Base-by-base conservation (phyloP, 2,888 invertebrate species). In the Leptarthrus brevirostris region DNA sequence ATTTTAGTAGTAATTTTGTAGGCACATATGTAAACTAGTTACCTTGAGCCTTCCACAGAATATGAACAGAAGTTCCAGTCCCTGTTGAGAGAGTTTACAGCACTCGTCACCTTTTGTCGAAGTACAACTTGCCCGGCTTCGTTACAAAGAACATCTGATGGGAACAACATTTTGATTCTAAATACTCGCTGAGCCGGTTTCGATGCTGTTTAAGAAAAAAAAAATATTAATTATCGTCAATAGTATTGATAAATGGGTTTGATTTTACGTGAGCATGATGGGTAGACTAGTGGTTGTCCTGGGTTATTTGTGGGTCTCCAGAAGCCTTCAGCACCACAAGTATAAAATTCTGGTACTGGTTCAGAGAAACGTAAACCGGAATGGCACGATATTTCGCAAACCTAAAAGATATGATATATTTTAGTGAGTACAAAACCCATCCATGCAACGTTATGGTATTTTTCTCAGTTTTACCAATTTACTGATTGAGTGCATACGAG, bases 51-150 rank as follows among this genome's bases (percentile, higher is more conserved):
- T 86, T 95, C 93, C 54, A 91, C 89, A 75, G 94, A 91, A 83
- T 95, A 94, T 0, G 96, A 95, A 83, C 97, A 97, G 92, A 97
- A 94, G 88, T 95, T 94, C 97, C 97, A 98, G 81, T 97, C 95
- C 79, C 95, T 90, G 84, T 98, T 97, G 71, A 97, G 88, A 61
- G 94, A 91, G 80, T 96, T 94, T 71, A 98, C 93, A 6, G 96
- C 95, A 79, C 91, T 91, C 78, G 93, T 90, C 1, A 97, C 95
- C 85, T 94, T 93, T 81, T 96, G 95, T 56, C 94, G 89, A 3
- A 97, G 87, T 0, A 97, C 97, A 69, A 93, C 94, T 86, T 96
- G 96, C 0, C 97, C 97, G 22, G 97, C 97, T 84, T 95, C 94
- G 81, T 97, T 97, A 82, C 97, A 98, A 4, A 97, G 90, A 1